Evolutionary conservation across 2,888 invertebrate species (phyloP), one percentile per base, ranked within the genome.

Genomic region (Dermolepida albohirtum): DNA sequence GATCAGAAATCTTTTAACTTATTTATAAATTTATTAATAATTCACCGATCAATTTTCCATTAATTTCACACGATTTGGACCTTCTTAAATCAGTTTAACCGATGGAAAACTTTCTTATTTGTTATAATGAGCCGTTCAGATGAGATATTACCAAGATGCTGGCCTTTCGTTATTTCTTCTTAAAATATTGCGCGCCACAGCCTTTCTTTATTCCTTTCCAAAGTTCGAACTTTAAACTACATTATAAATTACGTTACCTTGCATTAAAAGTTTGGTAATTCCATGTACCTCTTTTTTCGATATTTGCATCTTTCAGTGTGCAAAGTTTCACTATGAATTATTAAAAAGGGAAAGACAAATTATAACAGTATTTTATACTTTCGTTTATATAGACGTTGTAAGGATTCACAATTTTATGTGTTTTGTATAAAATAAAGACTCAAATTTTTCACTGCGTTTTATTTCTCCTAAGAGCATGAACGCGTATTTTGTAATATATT

Each of bases 351-450:
- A 47, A 47, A 29, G 29, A 59, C 29, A 47, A 29, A 47, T 59
- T 57, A 2, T 59, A 59, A 29, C 29, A 8, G 47, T 29, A 59
- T 59, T 59, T 59, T 59, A 47, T 59, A 59, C 44, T 59, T 59
- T 29, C 12, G 29, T 59, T 59, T 59, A 59, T 22, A 65, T 69
- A 69, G 59, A 59, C 62, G 59, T 69, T 69, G 51, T 52, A 65
- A 69, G 34, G 44, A 65, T 66, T 69, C 68, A 69, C 68, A 50
- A 68, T 66, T 69, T 59, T 65, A 69, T 69, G 68, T 69, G 68
- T 69, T 69, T 69, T 69, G 55, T 68, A 68, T 64, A 68, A 69
- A 65, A 69, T 59, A 59, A 69, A 69, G 39, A 69, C 50, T 66
- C 51, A 66, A 62, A 69, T 65, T 65, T 62, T 40, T 16, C 39